Conservation (phyloP, 2,113 vertebrate species). For the Azemiops feae region DNA sequence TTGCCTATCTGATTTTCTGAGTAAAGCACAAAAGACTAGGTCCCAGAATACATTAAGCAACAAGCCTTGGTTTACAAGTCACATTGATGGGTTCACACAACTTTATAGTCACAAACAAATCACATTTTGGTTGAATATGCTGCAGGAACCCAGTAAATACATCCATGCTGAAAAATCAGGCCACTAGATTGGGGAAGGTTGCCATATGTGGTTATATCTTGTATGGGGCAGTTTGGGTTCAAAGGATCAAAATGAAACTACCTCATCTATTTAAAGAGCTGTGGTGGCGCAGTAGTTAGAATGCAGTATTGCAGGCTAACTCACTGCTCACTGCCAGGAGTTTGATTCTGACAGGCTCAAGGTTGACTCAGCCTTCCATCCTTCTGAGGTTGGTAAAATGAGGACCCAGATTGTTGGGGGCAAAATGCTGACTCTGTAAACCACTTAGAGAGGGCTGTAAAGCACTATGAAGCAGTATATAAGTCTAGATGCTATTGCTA, state of each 20-base stretch:
- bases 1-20: neutral
- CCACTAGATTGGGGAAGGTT: neutral
- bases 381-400: too few relatives aligned
- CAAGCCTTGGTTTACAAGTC: neutral
- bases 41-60: neutral
- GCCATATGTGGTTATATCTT: neutral
- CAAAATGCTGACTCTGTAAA: too few relatives aligned
- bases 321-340: too few relatives aligned
- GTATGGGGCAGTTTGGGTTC: too few relatives aligned
- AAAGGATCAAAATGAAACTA: too few relatives aligned
- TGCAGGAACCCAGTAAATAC: neutral
- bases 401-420: too few relatives aligned
- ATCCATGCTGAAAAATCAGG: neutral
- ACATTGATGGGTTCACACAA: neutral
- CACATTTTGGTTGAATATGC: neutral
- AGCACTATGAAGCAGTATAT: too few relatives aligned
- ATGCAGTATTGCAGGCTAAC: too few relatives aligned
- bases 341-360: too few relatives aligned
- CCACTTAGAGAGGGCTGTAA: too few relatives aligned
- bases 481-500: neutral
- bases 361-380: too few relatives aligned
- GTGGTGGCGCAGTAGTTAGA: too few relatives aligned
- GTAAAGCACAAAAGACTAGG: neutral
- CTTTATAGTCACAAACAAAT: neutral
- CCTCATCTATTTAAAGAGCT: neutral